Base-by-base conservation (phyloP, 2,113 vertebrate species). In the Carettochelys insculpta region DNA sequence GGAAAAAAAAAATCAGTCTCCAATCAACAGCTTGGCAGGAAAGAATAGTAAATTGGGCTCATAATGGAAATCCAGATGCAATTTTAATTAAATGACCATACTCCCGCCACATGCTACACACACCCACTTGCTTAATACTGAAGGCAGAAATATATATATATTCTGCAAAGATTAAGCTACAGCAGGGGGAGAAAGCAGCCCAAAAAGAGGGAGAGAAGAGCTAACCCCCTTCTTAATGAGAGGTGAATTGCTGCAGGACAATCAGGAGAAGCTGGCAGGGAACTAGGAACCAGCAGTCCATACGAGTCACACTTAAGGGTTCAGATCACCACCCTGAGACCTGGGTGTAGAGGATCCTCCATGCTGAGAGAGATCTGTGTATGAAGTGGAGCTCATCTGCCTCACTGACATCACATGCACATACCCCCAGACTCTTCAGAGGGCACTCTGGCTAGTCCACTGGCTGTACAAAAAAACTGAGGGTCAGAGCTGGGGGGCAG, bases 91-190 rank as follows among this genome's bases (percentile, higher is more conserved):
- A 83, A 27, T 4, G 9, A 19, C 3, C n/a, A 10, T 16, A 1
- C 5, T 11, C 51, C 65, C 34, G 22, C 76, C 8, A 48, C 52
- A 2, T 8, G 3, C 16, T 25, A 65, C 68, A 38, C 17, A 38
- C 65, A 38, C 19, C 38, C 68, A 71, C 38, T 41, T 20, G 9
- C 38, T 41, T 11, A 22, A 24, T 2, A 3, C 2, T 8, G 3
- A 41, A 11, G 2, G 3, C 51, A 84, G 27, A 6, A 52, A 83
- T 19, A 68, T 0, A 0, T 31, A 8, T 3, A 50, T n/a, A n/a
- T n/a, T n/a, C n/a, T n/a, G n/a, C n/a, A n/a, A n/a, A n/a, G n/a
- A n/a, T n/a, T n/a, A n/a, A n/a, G n/a, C n/a, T n/a, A n/a, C n/a
- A n/a, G n/a, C n/a, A n/a, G n/a, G n/a, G n/a, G n/a, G n/a, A n/a